phyloP scores from a whole-genome alignment of 1,140 invertebrate species.

The Pararge aegeria region DNA sequence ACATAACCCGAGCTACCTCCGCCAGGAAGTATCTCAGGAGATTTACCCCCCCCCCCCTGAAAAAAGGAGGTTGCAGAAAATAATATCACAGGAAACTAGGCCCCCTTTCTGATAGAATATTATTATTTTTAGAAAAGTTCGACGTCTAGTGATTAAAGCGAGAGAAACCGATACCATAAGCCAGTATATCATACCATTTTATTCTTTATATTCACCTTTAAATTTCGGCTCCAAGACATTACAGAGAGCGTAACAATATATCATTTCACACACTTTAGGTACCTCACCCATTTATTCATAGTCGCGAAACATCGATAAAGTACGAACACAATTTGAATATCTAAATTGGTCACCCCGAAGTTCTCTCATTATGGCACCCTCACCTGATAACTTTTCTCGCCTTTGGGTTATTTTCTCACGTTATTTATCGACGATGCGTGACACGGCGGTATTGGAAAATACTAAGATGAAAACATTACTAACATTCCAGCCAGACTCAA shows the following conservation, averaged over 20 bases:
- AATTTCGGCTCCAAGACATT: neutral
- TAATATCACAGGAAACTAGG: no score
- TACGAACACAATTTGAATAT: slow-evolving; percentile 54
- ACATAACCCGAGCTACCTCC: no score
- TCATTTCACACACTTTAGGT: neutral
- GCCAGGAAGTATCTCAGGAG: no score
- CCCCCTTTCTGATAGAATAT: no score
- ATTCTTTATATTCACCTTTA: neutral
- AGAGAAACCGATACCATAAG: no score
- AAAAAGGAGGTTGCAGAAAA: no score
- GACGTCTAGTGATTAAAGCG: no score
- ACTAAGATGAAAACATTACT: neutral
- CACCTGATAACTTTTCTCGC: slow-evolving; percentile 53
- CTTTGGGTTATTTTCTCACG: slow-evolving; percentile 48
- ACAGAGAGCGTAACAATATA: neutral
- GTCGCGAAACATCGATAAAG: slow-evolving; percentile 25
- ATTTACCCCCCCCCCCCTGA: no score
- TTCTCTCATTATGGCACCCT: slow-evolving; percentile 53
- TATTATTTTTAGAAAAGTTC: no score
- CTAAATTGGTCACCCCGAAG: slow-evolving; percentile 57
- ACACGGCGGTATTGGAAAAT: slow-evolving; percentile 39
- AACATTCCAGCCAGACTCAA: no score
- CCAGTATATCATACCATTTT: no score
- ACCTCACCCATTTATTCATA: slow-evolving; percentile 20
- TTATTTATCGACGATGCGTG: slow-evolving; percentile 60